Base-by-base conservation (phyloP, 1,140 invertebrate genomes). In the Listronotus oregonensis region DNA sequence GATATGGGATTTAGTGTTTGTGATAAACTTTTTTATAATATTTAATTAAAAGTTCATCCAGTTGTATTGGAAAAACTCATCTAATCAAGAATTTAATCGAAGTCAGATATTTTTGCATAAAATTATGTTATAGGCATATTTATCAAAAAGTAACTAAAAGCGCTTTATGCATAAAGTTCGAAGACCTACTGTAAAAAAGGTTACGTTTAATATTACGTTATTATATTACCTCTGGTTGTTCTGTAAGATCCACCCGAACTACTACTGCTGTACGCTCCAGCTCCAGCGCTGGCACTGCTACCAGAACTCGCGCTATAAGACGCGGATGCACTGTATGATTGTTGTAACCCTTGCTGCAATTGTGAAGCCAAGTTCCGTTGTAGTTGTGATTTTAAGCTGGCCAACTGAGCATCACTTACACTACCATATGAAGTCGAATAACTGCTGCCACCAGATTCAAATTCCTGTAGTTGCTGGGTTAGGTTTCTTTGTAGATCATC, bases 401-500 rank as follows among this genome's bases (percentile, higher is more conserved):
- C 64, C 56, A 74, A 50, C 59, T 71, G 74, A 27, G 63, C 32
- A 12, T 60, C 65, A 15, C 65, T 64, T 10, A 66, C 62, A 18
- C 54, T 55, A 15, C 66, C 66, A 27, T 66, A 64, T 7, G 59
- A 54, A 12, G 54, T 66, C 17, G 68, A 68, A 31, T 67, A 68
- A 6, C 47, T 51, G 34, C 43, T 68, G 17, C 61, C 65, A 39
- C 64, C 60, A 21, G 47, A 8, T 43, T 18, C 6, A 40, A 66
- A 72, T 14, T 66, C 64, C 42, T 71, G 63, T 17, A 75, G 44
- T 64, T 75, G 67, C 51, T 59, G 37, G 3, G 75, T 75, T 7
- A 76, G 47, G 51, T 76, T 76, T 39, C 73, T 59, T 39, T 76
- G 70, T 1, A 76, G 50, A 40, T 76, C 73, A 39, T 70, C 67